These are phyloP conservation scores for Lepus europaeus DNA, from an alignment of 2,113 vertebrate genomes.

Conservation along the genomic window DNA sequence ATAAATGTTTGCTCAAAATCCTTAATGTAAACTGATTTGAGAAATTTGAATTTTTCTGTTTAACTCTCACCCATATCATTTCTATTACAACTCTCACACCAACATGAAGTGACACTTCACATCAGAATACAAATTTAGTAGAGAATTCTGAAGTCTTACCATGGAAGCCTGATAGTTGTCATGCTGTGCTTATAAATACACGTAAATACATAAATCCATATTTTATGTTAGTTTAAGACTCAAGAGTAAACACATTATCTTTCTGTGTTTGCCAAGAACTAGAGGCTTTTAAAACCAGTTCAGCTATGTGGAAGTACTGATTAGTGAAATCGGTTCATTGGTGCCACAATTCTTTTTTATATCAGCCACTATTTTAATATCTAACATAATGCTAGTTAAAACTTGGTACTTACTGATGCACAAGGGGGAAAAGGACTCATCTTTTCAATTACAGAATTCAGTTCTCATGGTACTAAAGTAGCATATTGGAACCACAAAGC, in stretches of 20 bases:
- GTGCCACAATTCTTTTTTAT: conserved; percentile 44
- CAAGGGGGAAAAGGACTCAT: neutral
- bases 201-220: conserved; percentile 1
- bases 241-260: conserved; percentile 83
- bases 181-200: conserved; percentile 86
- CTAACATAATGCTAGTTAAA: conserved; percentile 16
- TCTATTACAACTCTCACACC: conserved; percentile 79
- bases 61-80: conserved; percentile 74
- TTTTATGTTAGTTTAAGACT: conserved; percentile 87
- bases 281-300: conserved; percentile 77
- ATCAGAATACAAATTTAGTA: conserved; percentile 78
- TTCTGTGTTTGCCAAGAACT: conserved; percentile 82
- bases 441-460: conserved; percentile 45
- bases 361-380: conserved; percentile 23
- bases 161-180: conserved; percentile 75
- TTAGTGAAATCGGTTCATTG: conserved; percentile 55
- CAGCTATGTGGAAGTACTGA: conserved; percentile 68
- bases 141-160: conserved; percentile 82
- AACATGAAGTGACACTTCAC: conserved; percentile 83
- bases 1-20: neutral
- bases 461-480: neutral
- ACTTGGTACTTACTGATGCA: neutral
- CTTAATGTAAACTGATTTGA: conserved; percentile 66
- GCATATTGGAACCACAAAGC: neutral
- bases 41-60: conserved; percentile 72